These are phyloP conservation scores for Drosophila oshimai DNA, from an alignment of 1,140 invertebrate species.

Conservation along the genomic window DNA sequence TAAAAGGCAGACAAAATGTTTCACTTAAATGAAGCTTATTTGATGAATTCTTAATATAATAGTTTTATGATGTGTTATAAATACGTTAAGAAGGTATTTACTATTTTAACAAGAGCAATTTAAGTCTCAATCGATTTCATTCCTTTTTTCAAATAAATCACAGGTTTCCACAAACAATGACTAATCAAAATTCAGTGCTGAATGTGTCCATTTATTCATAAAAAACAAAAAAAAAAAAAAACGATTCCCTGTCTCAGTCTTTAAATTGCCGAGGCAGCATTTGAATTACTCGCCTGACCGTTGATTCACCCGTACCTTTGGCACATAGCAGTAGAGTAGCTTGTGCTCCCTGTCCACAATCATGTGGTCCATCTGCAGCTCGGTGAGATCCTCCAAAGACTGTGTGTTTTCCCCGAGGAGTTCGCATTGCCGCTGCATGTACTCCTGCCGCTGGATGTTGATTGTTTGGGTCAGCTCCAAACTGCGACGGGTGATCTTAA, in stretches of 20 bases:
- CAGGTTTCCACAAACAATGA: not conserved
- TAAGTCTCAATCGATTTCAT: too few species aligned
- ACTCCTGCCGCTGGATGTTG: slow-evolving; percentile 87
- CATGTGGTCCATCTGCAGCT: slow-evolving; percentile 87
- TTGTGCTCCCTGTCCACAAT: slow-evolving; percentile 91
- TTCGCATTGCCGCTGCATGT: slow-evolving; percentile 87
- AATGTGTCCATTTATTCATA: not conserved
- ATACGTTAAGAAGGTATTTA: too few species aligned
- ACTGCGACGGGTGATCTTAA: slow-evolving; percentile 83
- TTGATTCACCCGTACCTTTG: slow-evolving; percentile 86
- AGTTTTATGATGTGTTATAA: too few species aligned
- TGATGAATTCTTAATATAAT: too few species aligned
- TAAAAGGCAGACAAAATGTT: not conserved
- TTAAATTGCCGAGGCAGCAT: not conserved
- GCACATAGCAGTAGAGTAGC: slow-evolving; percentile 95
- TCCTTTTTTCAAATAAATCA: not conserved
- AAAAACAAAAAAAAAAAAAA: not conserved
- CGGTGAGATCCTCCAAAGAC: slow-evolving; percentile 83
- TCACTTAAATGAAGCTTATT: not conserved
- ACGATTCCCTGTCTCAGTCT: not conserved
- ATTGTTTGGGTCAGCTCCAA: slow-evolving; percentile 85
- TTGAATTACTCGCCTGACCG: not conserved
- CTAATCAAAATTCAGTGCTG: not conserved
- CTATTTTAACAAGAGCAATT: too few species aligned
- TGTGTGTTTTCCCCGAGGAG: slow-evolving; percentile 81